Percentiles rank a stretch among this genome's conserved stretches.
Conservation (phyloP, 2,888 invertebrate genomes). For the Diabrotica balteata region DNA sequence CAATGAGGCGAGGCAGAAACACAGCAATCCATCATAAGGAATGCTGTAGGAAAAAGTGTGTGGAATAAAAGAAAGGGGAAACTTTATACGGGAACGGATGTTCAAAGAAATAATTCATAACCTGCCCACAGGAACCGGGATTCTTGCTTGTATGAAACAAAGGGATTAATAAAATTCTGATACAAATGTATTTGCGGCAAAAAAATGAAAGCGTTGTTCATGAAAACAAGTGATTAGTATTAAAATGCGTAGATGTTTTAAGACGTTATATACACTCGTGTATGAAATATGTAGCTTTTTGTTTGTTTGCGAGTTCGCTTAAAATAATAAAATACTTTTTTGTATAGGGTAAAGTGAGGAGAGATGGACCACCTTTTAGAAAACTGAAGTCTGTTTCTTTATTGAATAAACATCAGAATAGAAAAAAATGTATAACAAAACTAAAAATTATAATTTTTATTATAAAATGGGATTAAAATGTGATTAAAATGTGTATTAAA, state of each 20-base stretch:
- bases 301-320: too few relatives aligned
- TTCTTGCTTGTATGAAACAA: constrained; percentile 37
- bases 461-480: too few relatives aligned
- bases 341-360: too few relatives aligned
- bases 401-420: too few relatives aligned
- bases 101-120: constrained; percentile 46
- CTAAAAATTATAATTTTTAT: too few relatives aligned
- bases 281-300: too few relatives aligned
- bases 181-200: constrained; percentile 19
- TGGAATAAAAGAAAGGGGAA: constrained; percentile 33
- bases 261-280: too few relatives aligned
- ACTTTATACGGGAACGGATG: constrained; percentile 43
- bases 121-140: constrained; percentile 41
- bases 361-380: too few relatives aligned
- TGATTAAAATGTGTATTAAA: too few relatives aligned
- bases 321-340: too few relatives aligned
- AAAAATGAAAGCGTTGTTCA: not conserved
- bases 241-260: not conserved
- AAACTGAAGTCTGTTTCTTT: too few relatives aligned
- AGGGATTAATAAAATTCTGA: constrained; percentile 33
- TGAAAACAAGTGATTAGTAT: not conserved
- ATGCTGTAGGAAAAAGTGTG: constrained; percentile 24
- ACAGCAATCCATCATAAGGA: constrained; percentile 42
- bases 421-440: too few relatives aligned
- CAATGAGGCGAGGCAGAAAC: constrained; percentile 40